Conservation (phyloP, 2,888 invertebrate genomes). For the Volucella inanis region DNA sequence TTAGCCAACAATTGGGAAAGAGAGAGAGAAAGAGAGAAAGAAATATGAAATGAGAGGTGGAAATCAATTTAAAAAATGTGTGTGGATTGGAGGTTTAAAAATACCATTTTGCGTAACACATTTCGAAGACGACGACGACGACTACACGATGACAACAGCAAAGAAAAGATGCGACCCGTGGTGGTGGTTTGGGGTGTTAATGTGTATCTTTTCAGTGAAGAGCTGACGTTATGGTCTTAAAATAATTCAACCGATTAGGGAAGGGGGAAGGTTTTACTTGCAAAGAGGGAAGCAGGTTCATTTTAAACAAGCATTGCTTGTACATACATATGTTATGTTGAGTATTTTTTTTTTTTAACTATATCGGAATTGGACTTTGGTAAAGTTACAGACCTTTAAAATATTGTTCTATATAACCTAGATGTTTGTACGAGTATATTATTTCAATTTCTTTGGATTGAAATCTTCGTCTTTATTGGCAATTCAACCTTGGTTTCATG, state of each 20-base stretch:
- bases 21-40: constrained; percentile 3
- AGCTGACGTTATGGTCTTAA: constrained; percentile 68
- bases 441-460: too few relatives aligned
- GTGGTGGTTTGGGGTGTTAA: constrained; percentile 38
- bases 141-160: too few relatives aligned
- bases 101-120: constrained; percentile 82
- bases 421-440: too few relatives aligned
- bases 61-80: constrained; percentile 53
- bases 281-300: constrained; percentile 1
- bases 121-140: constrained; percentile 21
- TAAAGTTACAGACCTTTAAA: neutral
- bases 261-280: neutral
- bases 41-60: constrained; percentile 35
- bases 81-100: constrained; percentile 77
- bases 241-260: constrained; percentile 42
- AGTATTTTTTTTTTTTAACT: neutral
- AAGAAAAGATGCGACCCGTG: neutral
- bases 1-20: constrained; percentile 3
- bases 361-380: constrained; percentile 7
- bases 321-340: constrained; percentile 29
- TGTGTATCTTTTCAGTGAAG: constrained; percentile 43
- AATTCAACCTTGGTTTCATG: too few relatives aligned
- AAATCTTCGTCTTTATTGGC: too few relatives aligned
- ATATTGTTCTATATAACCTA: too few relatives aligned
- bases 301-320: constrained; percentile 53